phyloP scores from a whole-genome alignment of 1,140 invertebrate species.

The Drosophila prosaltans region DNA sequence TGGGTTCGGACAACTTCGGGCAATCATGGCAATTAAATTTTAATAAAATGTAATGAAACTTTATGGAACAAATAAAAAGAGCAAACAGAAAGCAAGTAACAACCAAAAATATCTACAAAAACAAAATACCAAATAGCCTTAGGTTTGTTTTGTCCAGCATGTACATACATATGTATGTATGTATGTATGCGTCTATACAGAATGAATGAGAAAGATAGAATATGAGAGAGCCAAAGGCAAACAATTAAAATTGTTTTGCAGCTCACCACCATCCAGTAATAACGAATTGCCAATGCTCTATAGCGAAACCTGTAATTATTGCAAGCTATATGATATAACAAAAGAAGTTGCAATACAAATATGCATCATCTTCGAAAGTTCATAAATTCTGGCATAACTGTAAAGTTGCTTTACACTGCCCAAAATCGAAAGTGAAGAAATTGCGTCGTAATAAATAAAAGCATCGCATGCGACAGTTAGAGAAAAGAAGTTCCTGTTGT shows the following conservation, averaged over 20 bases:
- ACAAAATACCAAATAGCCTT: not conserved
- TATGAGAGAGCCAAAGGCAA: not conserved
- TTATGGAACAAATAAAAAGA: conserved; percentile 57
- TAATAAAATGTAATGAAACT: conserved; percentile 70
- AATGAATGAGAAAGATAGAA: not conserved
- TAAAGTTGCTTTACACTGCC: too few relatives aligned
- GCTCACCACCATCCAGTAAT: not conserved
- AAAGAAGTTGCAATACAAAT: too few relatives aligned
- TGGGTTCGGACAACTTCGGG: not conserved
- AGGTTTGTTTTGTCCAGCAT: not conserved
- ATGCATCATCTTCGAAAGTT: too few relatives aligned
- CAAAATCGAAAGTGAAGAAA: too few relatives aligned
- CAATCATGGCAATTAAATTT: conserved; percentile 55
- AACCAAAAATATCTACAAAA: conserved; percentile 6
- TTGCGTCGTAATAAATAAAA: too few relatives aligned
- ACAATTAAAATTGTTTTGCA: conserved; percentile 4
- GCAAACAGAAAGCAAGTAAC: conserved; percentile 47
- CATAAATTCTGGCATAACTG: too few relatives aligned
- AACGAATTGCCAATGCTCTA: not conserved
- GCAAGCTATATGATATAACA: too few relatives aligned
- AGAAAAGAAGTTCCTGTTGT: too few relatives aligned
- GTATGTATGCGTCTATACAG: not conserved
- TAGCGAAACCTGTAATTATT: too few relatives aligned
- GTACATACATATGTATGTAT: not conserved
- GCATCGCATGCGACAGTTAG: too few relatives aligned